A percentile compares a stretch with the other conserved stretches of the same genome.
These are phyloP conservation scores for Cerceris ruficornis DNA, from an alignment of 2,888 invertebrate species.

Conservation along the genomic window DNA sequence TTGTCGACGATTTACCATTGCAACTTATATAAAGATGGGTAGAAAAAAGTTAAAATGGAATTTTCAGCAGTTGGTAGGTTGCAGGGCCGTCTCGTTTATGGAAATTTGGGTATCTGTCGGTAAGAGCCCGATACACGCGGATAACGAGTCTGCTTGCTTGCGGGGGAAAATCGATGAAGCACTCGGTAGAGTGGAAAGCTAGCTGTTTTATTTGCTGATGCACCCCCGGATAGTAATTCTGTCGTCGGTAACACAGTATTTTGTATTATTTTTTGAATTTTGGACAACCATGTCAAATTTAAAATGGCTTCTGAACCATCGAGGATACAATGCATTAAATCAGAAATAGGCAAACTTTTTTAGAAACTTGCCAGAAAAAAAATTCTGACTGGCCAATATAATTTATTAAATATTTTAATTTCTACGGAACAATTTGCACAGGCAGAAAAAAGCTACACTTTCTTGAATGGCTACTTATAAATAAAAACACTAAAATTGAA, in stretches of 20 bases:
- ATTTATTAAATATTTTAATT: too few species aligned
- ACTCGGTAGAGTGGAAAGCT: slow-evolving; percentile 28
- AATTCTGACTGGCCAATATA: too few species aligned
- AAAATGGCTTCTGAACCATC: too few species aligned
- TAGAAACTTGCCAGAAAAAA: too few species aligned
- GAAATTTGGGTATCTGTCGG: slow-evolving; percentile 46
- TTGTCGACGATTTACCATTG: neutral
- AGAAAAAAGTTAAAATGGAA: neutral
- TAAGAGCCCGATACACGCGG: slow-evolving; percentile 34
- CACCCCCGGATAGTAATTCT: neutral
- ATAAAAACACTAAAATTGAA: too few species aligned
- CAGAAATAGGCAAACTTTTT: too few species aligned
- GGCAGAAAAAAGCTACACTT: too few species aligned
- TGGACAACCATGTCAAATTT: too few species aligned
- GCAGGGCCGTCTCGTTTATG: neutral
- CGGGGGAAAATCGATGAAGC: slow-evolving; percentile 38
- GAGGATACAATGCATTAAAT: too few species aligned
- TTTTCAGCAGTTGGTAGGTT: slow-evolving; percentile 47
- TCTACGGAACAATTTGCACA: too few species aligned
- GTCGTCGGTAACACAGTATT: slow-evolving; percentile 56
- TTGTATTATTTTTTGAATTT: too few species aligned
- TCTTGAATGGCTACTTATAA: too few species aligned
- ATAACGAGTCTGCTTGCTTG: slow-evolving; percentile 20
- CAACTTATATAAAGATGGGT: neutral
- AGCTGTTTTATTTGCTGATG: neutral